Base-by-base conservation (phyloP, 2,113 vertebrate genomes). In the Rhinogobius similis region DNA sequence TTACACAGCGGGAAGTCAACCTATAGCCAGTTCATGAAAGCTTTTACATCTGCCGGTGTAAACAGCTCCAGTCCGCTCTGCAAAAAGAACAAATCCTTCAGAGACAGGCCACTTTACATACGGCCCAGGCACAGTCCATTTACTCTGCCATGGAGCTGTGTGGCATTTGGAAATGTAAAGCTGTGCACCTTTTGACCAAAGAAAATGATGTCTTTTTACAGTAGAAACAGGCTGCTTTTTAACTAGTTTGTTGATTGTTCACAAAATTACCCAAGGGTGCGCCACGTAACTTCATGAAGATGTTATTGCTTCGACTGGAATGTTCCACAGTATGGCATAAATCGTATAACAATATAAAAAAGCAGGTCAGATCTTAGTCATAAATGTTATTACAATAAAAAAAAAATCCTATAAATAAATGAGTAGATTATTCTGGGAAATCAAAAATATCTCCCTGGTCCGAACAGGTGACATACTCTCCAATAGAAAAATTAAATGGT, bases 11-110 rank as follows among this genome's bases (percentile, higher is more conserved):
- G 84, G 82, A 44, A 74, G 69, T 86, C 80, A 85, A 85, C 72
- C 76, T 88, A 86, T 83, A 85, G 82, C 80, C 72, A 43, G 77
- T 82, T 82, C 78, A 84, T 75, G 64, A 86, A 84, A 86, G 86
- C 82, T 88, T 88, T 86, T 85, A 79, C 73, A 79, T 70, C 59
- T 78, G 24, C 70, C 59, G 79, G 12, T 65, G 20, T 36, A 74
- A 78, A 84, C 68, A 79, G 62, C 56, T 27, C 52, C 52, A 3
- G 52, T 14, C 21, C 52, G 23, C 52, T 24, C 52, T 3, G 23
- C 10, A 1, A 55, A 55, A 26, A 55, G 55, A 58, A 58, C 13
- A 58, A 58, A 58, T 29, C 13, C 26, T 29, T 58, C 55, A 29
- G 24, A 27, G 55, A 58, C 52, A 12, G 20, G 14, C 23, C 55